phyloP scores from a whole-genome alignment of 2,888 invertebrate genomes.

The Aphodius sticticus region DNA sequence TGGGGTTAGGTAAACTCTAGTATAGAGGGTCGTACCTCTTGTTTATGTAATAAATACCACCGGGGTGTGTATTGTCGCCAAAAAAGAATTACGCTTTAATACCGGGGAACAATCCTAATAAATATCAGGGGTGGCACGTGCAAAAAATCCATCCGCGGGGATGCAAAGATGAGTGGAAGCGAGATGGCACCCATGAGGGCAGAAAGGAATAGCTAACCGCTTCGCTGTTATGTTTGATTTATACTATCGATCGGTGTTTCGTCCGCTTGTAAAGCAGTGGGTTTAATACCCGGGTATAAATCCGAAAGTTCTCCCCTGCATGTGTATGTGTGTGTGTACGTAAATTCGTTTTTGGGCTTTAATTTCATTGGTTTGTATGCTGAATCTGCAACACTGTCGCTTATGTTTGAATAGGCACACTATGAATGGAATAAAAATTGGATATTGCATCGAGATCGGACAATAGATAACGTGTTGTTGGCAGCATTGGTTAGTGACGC shows the following conservation, averaged over 20 bases:
- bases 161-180: background rate
- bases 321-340: background rate
- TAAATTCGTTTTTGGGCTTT: background rate
- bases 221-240: background rate
- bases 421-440: background rate
- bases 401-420: background rate
- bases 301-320: background rate
- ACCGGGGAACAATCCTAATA: background rate
- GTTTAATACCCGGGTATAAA: background rate
- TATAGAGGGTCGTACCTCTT: background rate
- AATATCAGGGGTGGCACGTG: background rate
- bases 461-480: too few species aligned
- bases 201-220: constrained; percentile 4
- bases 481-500: too few species aligned
- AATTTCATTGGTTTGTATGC: background rate
- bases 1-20: too few species aligned
- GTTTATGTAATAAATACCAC: background rate
- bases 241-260: background rate
- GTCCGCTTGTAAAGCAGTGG: background rate
- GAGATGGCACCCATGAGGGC: background rate
- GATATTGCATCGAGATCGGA: too few species aligned
- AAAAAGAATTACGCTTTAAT: background rate
- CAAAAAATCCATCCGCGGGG: background rate
- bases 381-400: background rate
- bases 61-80: background rate